Evolutionary conservation across 1,140 invertebrate species (phyloP).

Genomic region (Pachyrhynchus sulphureomaculatus): DNA sequence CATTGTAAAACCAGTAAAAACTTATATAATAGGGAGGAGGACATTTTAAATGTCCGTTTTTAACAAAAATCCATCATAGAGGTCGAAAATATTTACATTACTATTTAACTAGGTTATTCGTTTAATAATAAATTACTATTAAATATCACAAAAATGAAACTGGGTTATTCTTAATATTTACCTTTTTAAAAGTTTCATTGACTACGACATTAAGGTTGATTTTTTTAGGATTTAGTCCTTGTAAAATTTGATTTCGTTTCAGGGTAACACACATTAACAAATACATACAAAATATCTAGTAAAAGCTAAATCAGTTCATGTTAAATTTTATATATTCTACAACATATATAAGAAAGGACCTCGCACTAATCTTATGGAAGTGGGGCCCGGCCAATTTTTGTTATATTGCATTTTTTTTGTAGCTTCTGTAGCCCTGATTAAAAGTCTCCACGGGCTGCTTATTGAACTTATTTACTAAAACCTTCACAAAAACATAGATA

Average conservation of each 20-base stretch:
- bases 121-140: constrained; percentile 21
- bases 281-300: no score
- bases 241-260: background rate
- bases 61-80: constrained; percentile 16
- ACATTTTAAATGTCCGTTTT: background rate
- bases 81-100: constrained; percentile 21
- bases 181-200: constrained; percentile 16
- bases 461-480: no score
- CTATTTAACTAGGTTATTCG: constrained; percentile 13
- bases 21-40: constrained; percentile 19
- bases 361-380: no score
- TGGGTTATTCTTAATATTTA: constrained; percentile 6
- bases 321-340: no score
- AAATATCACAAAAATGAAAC: constrained; percentile 30
- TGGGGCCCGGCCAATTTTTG: no score
- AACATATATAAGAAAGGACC: no score
- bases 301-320: no score
- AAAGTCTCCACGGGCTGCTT: no score
- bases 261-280: no score
- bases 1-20: constrained; percentile 17
- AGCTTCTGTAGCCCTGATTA: no score
- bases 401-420: no score
- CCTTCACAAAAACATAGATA: no score
- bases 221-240: background rate
- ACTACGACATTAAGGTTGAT: constrained; percentile 9